phyloP scores from a whole-genome alignment of 2,113 vertebrate genomes.

The Marmota flaviventris region DNA sequence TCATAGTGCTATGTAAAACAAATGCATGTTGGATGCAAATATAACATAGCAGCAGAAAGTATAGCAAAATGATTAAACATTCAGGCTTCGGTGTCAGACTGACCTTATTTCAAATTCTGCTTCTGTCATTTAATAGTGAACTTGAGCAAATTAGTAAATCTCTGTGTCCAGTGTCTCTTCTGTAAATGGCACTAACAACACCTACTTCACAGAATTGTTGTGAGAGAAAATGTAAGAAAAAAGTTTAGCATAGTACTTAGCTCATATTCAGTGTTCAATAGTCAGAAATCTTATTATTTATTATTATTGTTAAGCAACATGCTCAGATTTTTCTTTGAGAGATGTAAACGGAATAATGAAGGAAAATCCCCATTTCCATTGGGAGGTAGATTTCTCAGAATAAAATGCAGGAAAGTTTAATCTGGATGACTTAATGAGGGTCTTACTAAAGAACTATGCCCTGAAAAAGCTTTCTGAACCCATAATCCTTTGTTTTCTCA shows the following conservation, averaged over 20 bases:
- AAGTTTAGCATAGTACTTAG: neutral
- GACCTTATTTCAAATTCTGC: constrained; percentile 1
- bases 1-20: neutral
- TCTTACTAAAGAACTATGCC: neutral
- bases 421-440: constrained; percentile 52
- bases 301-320: neutral
- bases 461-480: constrained; percentile 39
- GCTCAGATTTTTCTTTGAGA: constrained; percentile 11
- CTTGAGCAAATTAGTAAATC: neutral
- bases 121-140: neutral
- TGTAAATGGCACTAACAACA: neutral
- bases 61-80: neutral
- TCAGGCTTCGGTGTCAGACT: neutral
- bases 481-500: constrained; percentile 51
- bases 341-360: neutral
- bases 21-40: neutral
- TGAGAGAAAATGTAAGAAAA: neutral
- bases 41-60: neutral
- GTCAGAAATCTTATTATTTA: neutral
- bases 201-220: neutral
- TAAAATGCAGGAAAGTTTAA: constrained; percentile 8
- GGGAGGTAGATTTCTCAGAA: constrained; percentile 41
- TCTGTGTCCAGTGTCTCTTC: neutral
- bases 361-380: neutral
- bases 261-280: neutral